Evolutionary conservation across 37 sponge, comb jelly and placozoan genomes (phyloP).

Genomic region (Chondrosia reniformis): DNA sequence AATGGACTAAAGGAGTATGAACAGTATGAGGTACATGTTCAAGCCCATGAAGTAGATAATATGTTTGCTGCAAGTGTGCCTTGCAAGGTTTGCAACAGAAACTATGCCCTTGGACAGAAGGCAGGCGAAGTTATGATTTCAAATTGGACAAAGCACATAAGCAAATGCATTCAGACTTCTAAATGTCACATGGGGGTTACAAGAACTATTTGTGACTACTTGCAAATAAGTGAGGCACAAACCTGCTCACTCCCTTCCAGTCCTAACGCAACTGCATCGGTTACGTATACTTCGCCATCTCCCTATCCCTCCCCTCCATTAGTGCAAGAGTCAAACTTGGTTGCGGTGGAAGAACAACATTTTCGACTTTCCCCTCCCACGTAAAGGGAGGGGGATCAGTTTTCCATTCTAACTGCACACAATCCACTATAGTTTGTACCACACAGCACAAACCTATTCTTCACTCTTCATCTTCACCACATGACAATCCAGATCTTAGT

Average conservation of each 20-base stretch:
- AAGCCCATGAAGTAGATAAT: not conserved
- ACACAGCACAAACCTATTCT: not conserved
- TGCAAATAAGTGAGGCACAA: not conserved
- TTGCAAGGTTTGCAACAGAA: not conserved
- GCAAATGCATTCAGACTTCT: conserved; percentile 1
- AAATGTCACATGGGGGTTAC: not conserved
- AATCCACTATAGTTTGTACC: not conserved
- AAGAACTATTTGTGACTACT: not conserved
- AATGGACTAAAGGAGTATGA: conserved; percentile 23
- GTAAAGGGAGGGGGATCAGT: not conserved
- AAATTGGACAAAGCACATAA: conserved; percentile 35
- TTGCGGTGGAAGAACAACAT: conserved; percentile 9
- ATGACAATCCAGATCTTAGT: not conserved
- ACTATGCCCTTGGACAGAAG: conserved; percentile 7
- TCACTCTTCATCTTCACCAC: not conserved
- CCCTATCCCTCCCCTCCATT: not conserved
- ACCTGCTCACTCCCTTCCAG: not conserved
- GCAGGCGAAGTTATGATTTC: not conserved
- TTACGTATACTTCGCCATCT: not conserved
- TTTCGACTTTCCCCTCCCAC: not conserved
- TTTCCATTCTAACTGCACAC: not conserved
- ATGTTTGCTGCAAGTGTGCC: not conserved
- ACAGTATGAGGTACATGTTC: not conserved
- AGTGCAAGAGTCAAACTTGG: not conserved
- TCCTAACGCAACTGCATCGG: not conserved